phyloP scores from a whole-genome alignment of 2,113 vertebrate genomes.

The Tretioscincus oriximinensis region DNA sequence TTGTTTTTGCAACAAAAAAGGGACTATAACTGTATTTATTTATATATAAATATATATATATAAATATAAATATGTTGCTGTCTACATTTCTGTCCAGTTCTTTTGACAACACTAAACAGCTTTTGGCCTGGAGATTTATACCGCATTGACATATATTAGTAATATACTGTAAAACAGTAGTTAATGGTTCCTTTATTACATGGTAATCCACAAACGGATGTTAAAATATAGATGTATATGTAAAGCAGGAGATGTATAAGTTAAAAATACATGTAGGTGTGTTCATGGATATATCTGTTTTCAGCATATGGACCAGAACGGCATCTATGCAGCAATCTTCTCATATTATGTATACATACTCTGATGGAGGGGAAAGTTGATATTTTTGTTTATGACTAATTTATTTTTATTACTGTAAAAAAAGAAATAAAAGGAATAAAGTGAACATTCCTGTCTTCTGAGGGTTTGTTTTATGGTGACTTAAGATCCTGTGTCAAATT shows the following conservation, averaged over 20 bases:
- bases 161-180: conserved; percentile 59
- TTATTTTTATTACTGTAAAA: conserved; percentile 82
- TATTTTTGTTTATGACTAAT: conserved; percentile 84
- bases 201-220: conserved; percentile 38
- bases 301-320: conserved; percentile 58
- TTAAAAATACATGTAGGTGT: conserved; percentile 54
- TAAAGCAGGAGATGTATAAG: conserved; percentile 32
- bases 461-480: not conserved
- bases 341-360: conserved; percentile 66
- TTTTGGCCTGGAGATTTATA: conserved; percentile 56
- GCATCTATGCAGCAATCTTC: conserved; percentile 59
- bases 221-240: not conserved
- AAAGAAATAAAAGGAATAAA: conserved; percentile 73
- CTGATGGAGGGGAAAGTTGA: conserved; percentile 66
- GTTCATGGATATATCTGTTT: conserved; percentile 54
- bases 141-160: conserved; percentile 56
- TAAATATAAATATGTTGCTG: not conserved
- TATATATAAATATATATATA: conserved; percentile 50
- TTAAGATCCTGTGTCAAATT: too few species aligned
- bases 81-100: conserved; percentile 59
- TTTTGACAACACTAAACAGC: conserved; percentile 67
- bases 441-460: conserved; percentile 21
- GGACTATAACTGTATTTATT: conserved; percentile 77
- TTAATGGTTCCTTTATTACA: conserved; percentile 39
- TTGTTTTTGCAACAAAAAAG: conserved; percentile 61